Conservation (phyloP, 2,888 invertebrate species). For the Polyommatus icarus region DNA sequence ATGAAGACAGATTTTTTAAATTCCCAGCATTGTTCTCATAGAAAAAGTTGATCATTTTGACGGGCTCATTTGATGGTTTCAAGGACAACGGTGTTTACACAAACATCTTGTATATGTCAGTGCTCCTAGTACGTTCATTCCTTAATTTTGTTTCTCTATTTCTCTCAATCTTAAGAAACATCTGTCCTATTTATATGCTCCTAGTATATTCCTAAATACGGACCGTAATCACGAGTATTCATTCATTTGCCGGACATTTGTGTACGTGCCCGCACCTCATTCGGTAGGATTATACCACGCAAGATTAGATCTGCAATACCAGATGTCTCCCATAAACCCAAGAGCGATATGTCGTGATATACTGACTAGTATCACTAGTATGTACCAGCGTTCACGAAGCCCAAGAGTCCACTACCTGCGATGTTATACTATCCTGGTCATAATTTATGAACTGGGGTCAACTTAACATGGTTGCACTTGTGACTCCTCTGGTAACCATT, state of each 20-base stretch:
- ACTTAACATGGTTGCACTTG: not conserved
- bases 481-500: not conserved
- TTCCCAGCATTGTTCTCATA: too few relatives aligned
- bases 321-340: not conserved
- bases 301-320: conserved; percentile 7
- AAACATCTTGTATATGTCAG: too few relatives aligned
- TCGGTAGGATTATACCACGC: not conserved
- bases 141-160: too few relatives aligned
- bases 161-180: not conserved
- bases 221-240: not conserved
- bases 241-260: not conserved
- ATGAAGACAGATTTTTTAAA: too few relatives aligned
- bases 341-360: conserved; percentile 4
- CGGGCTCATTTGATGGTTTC: too few relatives aligned
- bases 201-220: not conserved
- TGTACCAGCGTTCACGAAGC: not conserved
- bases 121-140: too few relatives aligned
- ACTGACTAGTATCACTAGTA: not conserved
- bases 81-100: too few relatives aligned
- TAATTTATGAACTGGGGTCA: not conserved
- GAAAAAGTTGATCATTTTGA: too few relatives aligned
- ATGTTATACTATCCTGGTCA: not conserved
- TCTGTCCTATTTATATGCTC: not conserved
- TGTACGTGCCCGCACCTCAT: conserved; percentile 6
- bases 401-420: not conserved